phyloP scores from a whole-genome alignment of 2,888 invertebrate species.

The Phytoseiulus persimilis region DNA sequence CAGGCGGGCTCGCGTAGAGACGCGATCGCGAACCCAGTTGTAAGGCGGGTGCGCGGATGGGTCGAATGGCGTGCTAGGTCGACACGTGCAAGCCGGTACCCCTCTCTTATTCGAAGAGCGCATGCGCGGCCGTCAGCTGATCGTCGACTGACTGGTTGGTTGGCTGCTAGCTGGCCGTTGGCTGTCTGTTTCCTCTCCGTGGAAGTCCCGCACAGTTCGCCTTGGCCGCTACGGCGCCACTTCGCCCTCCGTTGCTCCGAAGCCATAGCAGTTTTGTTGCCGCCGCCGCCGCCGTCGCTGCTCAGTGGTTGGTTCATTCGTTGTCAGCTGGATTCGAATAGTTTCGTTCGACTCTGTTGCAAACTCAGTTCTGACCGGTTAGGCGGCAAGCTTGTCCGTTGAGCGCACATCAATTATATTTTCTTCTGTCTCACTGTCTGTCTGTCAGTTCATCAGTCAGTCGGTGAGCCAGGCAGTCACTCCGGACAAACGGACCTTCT shows the following conservation, averaged over 20 bases:
- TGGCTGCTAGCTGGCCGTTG: not conserved
- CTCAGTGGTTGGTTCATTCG: not conserved
- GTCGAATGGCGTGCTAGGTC: not conserved
- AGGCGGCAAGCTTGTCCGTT: not conserved
- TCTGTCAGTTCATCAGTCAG: not conserved
- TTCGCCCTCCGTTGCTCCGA: not conserved
- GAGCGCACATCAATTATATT: not conserved
- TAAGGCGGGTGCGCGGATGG: not conserved
- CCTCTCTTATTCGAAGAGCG: not conserved
- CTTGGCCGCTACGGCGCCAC: not conserved
- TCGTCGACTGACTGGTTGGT: not conserved
- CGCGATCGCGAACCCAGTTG: not conserved
- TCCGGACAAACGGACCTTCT: not conserved
- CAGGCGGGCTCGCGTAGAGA: not conserved
- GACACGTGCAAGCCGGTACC: not conserved
- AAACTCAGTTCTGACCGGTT: not conserved
- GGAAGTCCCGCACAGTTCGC: slow-evolving; percentile 5
- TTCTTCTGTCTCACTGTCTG: not conserved
- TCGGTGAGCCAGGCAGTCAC: not conserved
- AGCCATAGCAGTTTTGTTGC: not conserved
- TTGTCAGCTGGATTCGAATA: not conserved
- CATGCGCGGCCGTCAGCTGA: not conserved
- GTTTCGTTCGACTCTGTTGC: not conserved
- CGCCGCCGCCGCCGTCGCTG: not conserved
- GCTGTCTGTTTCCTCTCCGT: not conserved